A percentile compares a stretch with the other conserved stretches of the same genome.
Evolutionary conservation across 2,797 vertebrate genomes (phyloP).

Genomic region (Gadopsis bispinosus): DNA sequence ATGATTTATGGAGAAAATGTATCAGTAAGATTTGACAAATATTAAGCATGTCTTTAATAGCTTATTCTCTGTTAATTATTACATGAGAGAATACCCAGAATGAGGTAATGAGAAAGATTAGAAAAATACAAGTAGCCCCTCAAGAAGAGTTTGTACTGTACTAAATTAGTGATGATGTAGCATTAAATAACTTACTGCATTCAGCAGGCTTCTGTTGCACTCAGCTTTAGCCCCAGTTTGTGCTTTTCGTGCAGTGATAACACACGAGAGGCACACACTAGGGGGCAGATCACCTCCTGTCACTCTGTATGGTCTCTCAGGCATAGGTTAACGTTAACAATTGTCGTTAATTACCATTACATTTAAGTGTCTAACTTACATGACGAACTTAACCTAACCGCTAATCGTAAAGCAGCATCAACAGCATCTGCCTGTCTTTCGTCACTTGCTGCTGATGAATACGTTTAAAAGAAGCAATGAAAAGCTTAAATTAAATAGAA

Average conservation of each 20-base stretch:
- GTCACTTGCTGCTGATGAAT: neutral
- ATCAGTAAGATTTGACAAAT: too few relatives aligned
- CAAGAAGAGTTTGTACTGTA: too few relatives aligned
- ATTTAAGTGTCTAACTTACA: too few relatives aligned
- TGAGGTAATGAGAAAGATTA: too few relatives aligned
- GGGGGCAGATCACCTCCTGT: neutral
- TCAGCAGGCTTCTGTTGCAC: neutral
- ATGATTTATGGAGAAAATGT: too few relatives aligned
- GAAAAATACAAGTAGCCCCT: too few relatives aligned
- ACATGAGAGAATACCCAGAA: too few relatives aligned
- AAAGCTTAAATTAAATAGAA: neutral
- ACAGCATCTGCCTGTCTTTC: neutral
- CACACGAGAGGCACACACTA: neutral
- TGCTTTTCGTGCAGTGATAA: neutral
- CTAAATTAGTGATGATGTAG: neutral
- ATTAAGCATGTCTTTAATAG: too few relatives aligned
- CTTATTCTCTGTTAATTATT: too few relatives aligned
- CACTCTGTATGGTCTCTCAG: neutral
- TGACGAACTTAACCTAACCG: neutral
- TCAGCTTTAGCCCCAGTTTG: neutral
- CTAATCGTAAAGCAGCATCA: neutral
- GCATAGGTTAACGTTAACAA: neutral
- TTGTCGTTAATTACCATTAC: too few relatives aligned
- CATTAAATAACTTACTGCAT: neutral
- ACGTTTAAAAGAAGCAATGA: accelerated